Evolutionary conservation across 1,140 invertebrate species (phyloP).

Genomic region (Camponotus pennsylvanicus): DNA sequence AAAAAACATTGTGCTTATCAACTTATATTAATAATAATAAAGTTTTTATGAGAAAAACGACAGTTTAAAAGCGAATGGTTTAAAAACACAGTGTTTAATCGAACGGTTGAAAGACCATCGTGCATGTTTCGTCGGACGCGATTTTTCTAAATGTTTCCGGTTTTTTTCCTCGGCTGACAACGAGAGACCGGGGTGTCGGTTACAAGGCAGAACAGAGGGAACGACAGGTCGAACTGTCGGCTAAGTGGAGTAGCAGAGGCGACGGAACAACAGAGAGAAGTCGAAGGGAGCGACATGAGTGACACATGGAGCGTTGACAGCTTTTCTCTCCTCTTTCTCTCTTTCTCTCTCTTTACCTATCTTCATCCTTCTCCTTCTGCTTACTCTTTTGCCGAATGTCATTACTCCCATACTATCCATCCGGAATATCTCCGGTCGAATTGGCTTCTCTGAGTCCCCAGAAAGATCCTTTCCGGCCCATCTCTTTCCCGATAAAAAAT

Average conservation of each 20-base stretch:
- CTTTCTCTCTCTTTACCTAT: background rate
- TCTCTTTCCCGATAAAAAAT: background rate
- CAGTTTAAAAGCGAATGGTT: background rate
- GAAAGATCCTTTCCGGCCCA: background rate
- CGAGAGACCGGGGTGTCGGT: constrained; percentile 66
- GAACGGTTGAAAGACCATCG: background rate
- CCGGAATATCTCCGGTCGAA: constrained; percentile 65
- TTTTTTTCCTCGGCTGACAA: constrained; percentile 38
- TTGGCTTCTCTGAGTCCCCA: constrained; percentile 49
- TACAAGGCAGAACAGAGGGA: constrained; percentile 68
- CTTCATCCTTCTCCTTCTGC: background rate
- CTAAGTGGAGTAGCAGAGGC: constrained; percentile 75
- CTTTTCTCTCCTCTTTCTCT: constrained; percentile 50
- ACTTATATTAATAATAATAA: background rate
- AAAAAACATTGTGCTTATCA: background rate
- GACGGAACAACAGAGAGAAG: constrained; percentile 71
- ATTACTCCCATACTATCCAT: constrained; percentile 69
- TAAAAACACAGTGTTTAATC: constrained; percentile 15
- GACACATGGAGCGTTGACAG: constrained; percentile 76
- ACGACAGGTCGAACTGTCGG: constrained; percentile 71
- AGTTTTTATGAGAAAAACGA: background rate
- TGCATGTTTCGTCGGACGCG: constrained; percentile 27
- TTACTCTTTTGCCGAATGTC: constrained; percentile 66
- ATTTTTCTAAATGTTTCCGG: constrained; percentile 65
- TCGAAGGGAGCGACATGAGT: constrained; percentile 73